Base-by-base conservation (phyloP, 2,797 vertebrate species). In the Catamblyrhynchus diadema region DNA sequence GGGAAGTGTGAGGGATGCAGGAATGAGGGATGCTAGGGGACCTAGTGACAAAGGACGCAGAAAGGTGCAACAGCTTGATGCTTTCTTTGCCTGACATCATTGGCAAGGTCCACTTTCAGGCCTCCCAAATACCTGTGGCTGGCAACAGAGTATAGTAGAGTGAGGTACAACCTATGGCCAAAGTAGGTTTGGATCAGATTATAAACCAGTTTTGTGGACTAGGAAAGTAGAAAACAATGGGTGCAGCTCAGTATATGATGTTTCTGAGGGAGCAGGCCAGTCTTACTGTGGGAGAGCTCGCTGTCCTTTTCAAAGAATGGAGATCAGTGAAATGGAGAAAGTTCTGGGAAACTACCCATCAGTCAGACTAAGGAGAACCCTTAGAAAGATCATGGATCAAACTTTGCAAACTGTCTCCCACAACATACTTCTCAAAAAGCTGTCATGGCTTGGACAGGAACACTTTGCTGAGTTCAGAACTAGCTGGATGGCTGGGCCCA, bases 401-500 rank as follows among this genome's bases (percentile, higher is more conserved):
- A 77, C 11, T 15, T 33, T 66, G 27, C 15, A 20, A 48, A 25
- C 27, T 10, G 21, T 45, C 5, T 54, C 10, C 41, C 41, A 54
- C n/a, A 65, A 7, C n/a, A 37, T 0, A 14, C 14, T 45, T 17
- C 41, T 54, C 17, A 27, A 65, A 32, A 65, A 65, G 12, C 41
- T 54, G 32, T 17, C 10, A 5, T 0, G 1, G 13, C 27, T 45
- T 54, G 22, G 27, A 17, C 39, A 45, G 39, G 48, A 54, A 8
- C 50, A 45, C 6, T 20, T 1, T 45, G 17, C 7, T 54, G 41
- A 10, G 4, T 45, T 37, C 15, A 32, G n/a, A 54, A 21, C 41
- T 45, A 10, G 1, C 10, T 54, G 61, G 2, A 65, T 54, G 27
- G 13, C 5, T 0, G 0, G 17, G n/a, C n/a, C 39, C 21, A 45